Evolutionary conservation across 2,888 invertebrate genomes (phyloP).

Genomic region (Ormyrus pomaceus): DNA sequence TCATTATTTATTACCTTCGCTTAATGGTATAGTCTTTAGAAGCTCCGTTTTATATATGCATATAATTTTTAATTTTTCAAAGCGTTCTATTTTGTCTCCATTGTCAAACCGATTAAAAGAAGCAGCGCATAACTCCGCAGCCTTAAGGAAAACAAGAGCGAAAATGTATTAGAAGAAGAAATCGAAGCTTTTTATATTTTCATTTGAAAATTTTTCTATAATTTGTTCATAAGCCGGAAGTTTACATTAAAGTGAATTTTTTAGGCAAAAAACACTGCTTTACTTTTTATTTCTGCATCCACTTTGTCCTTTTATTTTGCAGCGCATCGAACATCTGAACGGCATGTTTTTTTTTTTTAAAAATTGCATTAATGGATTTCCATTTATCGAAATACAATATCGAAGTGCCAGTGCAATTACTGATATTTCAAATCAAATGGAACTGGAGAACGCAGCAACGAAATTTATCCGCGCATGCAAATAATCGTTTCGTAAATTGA

Average conservation of each 20-base stretch:
- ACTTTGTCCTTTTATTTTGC: neutral
- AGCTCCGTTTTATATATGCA: constrained; percentile 5
- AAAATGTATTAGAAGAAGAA: constrained; percentile 18
- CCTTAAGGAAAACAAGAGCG: neutral
- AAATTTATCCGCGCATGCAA: too few relatives aligned
- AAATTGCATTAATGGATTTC: too few relatives aligned
- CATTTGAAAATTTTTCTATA: constrained; percentile 48
- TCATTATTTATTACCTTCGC: constrained; percentile 42
- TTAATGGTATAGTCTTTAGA: constrained; percentile 10
- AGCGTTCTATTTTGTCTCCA: neutral
- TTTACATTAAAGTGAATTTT: constrained; percentile 55
- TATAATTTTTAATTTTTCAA: neutral
- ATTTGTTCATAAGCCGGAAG: constrained; percentile 52
- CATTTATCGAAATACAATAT: too few relatives aligned
- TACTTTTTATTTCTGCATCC: too few relatives aligned
- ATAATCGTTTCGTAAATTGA: too few relatives aligned
- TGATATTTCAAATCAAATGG: too few relatives aligned
- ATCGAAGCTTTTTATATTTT: constrained; percentile 52
- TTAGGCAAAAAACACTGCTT: constrained; percentile 29
- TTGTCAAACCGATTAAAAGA: neutral
- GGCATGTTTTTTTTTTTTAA: too few relatives aligned
- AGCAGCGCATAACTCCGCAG: neutral
- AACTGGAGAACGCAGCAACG: too few relatives aligned
- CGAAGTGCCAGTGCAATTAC: too few relatives aligned
- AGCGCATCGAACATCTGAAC: neutral